Evolutionary conservation across 2,888 invertebrate species (phyloP).

Genomic region (Ectemnius lituratus): DNA sequence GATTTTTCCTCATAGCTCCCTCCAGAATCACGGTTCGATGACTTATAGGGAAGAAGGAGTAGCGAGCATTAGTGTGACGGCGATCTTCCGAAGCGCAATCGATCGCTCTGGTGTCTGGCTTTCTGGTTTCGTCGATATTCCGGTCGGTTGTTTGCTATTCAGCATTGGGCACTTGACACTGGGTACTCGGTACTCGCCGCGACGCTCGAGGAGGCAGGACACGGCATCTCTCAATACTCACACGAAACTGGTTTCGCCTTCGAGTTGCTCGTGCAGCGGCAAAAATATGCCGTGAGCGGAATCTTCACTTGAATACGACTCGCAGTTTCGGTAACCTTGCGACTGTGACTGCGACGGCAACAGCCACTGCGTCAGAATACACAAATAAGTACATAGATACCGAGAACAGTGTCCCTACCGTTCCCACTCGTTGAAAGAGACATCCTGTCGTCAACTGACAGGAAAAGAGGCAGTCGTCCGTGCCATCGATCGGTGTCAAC

Average conservation of each 20-base stretch:
- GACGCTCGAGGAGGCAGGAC: neutral
- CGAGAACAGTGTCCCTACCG: neutral
- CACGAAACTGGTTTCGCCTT: neutral
- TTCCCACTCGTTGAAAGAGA: too few species aligned
- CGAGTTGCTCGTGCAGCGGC: neutral
- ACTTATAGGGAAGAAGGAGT: conserved; percentile 22
- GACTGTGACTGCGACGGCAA: neutral
- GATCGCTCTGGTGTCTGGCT: neutral
- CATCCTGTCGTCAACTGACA: too few species aligned
- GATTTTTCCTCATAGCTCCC: conserved; percentile 35
- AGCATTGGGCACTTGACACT: neutral
- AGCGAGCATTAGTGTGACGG: conserved; percentile 15
- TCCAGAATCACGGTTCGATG: neutral
- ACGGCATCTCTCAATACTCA: neutral
- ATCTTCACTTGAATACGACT: conserved; percentile 3
- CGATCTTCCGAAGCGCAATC: too few species aligned
- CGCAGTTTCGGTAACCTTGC: neutral
- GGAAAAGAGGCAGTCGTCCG: too few species aligned
- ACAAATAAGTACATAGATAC: too few species aligned
- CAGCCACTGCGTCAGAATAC: too few species aligned
- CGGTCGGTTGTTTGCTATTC: neutral
- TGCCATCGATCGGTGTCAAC: too few species aligned
- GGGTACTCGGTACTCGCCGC: neutral
- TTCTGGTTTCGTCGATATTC: neutral
- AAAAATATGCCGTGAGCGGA: neutral